Evolutionary conservation across 2,797 vertebrate species (phyloP).

Genomic region (Anguilla obscura): DNA sequence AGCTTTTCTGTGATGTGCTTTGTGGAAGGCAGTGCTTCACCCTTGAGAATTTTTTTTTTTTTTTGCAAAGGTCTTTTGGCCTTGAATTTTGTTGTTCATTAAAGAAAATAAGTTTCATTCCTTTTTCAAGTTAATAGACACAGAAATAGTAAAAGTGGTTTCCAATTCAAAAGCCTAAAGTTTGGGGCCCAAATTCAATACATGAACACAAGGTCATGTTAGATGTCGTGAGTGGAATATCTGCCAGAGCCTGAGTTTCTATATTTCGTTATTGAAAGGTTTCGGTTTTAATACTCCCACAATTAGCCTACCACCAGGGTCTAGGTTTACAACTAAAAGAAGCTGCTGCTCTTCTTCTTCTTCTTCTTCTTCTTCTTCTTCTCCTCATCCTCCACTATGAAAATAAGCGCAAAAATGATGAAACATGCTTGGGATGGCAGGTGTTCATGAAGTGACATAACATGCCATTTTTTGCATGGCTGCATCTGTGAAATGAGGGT

Average conservation of each 20-base stretch:
- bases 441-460: background rate
- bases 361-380: background rate
- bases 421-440: background rate
- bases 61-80: background rate
- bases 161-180: background rate
- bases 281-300: background rate
- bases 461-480: background rate
- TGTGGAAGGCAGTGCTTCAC: background rate
- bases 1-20: background rate
- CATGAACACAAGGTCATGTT: background rate
- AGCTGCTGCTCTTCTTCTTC: background rate
- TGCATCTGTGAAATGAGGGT: background rate
- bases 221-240: background rate
- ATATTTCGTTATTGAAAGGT: background rate
- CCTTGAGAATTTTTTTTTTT: conserved; percentile 3
- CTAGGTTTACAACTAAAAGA: background rate
- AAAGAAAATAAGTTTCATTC: background rate
- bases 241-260: background rate
- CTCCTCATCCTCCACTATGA: no score
- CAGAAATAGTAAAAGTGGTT: background rate
- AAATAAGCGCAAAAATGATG: background rate
- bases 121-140: background rate
- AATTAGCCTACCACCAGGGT: background rate
- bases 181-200: background rate
- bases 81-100: conserved; percentile 14